Percentiles rank a stretch among this genome's conserved stretches.
Evolutionary conservation across 64 coral and sea anemone species (phyloP).

Genomic region (Actinia tenebrosa): DNA sequence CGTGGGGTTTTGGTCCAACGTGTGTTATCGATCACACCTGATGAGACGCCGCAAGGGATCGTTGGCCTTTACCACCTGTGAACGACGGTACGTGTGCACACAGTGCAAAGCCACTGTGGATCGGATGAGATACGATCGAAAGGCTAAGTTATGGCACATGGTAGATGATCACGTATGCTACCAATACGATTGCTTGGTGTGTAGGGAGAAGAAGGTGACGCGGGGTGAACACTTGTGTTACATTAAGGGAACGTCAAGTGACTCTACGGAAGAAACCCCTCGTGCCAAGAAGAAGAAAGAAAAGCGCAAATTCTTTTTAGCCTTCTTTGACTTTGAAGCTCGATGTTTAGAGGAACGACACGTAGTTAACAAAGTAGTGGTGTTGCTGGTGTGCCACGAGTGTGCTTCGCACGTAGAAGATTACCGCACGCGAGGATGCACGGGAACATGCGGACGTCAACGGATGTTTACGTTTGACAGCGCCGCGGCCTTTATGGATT

Average conservation of each 20-base stretch:
- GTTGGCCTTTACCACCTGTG: no score
- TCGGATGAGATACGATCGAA: no score
- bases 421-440: not conserved
- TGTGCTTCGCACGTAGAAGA: not conserved
- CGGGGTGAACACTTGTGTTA: not conserved
- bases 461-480: not conserved
- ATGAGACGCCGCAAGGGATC: no score
- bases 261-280: not conserved
- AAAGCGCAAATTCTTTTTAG: no score
- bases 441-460: not conserved
- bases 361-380: not conserved
- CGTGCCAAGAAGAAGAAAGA: no score
- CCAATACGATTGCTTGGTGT: not conserved
- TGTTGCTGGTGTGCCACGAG: not conserved
- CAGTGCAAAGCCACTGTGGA: no score
- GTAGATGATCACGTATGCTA: not conserved
- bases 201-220: not conserved
- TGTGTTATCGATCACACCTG: no score
- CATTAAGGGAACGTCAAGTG: not conserved
- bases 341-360: not conserved
- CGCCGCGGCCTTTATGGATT: not conserved
- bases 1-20: no score
- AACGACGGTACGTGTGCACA: no score
- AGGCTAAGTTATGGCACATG: not conserved
- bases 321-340: conserved; percentile 4